Conservation (phyloP, 2,797 vertebrate species). For the Helostoma temminkii region DNA sequence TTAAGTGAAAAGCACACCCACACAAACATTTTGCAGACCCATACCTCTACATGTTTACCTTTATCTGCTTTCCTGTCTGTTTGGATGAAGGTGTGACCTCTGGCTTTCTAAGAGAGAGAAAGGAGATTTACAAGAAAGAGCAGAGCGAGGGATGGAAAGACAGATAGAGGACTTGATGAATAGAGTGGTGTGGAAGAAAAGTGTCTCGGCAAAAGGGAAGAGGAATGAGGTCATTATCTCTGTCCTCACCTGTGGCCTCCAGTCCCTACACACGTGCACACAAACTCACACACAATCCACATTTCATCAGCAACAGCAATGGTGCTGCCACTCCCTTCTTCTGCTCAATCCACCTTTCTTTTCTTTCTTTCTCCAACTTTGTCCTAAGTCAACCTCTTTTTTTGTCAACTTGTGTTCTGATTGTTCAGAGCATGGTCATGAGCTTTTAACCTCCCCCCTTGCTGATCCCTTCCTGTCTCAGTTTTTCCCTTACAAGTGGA, state of each 20-base stretch:
- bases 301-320: constrained; percentile 65
- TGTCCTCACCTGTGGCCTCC: constrained; percentile 79
- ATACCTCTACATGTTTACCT: constrained; percentile 8
- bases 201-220: constrained; percentile 75
- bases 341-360: constrained; percentile 25
- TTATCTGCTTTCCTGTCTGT: constrained; percentile 57
- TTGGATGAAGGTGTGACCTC: constrained; percentile 74
- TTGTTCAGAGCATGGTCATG: constrained; percentile 18
- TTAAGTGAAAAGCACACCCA: not conserved
- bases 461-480: constrained; percentile 10
- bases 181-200: constrained; percentile 64
- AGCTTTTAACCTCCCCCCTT: constrained; percentile 21
- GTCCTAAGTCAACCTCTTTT: constrained; percentile 16
- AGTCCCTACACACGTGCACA: constrained; percentile 45
- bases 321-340: constrained; percentile 17
- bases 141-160: constrained; percentile 59
- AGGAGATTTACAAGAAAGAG: constrained; percentile 55
- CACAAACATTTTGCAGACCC: constrained; percentile 25
- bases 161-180: constrained; percentile 77
- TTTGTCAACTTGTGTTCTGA: not conserved
- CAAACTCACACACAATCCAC: constrained; percentile 47
- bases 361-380: constrained; percentile 18
- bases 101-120: constrained; percentile 66
- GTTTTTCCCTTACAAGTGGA: constrained; percentile 17
- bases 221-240: constrained; percentile 84